Percentiles rank a stretch among this genome's conserved stretches.
These are phyloP conservation scores for Zosterops pallidus DNA, from an alignment of 2,113 vertebrate species.

Conservation along the genomic window DNA sequence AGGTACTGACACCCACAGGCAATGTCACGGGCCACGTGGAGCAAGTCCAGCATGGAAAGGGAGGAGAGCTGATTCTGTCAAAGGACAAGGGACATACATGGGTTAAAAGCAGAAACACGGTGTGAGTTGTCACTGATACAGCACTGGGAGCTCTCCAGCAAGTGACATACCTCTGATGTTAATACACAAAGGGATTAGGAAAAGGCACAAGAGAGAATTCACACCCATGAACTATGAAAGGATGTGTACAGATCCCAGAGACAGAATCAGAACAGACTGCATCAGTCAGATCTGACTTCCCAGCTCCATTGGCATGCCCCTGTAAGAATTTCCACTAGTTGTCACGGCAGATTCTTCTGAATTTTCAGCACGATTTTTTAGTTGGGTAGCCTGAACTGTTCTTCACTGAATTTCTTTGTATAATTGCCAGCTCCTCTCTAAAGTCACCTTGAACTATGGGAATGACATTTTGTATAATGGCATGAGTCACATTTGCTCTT, in stretches of 20 bases:
- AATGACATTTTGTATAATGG: constrained; percentile 37
- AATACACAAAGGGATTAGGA: not conserved
- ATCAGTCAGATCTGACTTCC: not conserved
- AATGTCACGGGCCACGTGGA: constrained; percentile 93
- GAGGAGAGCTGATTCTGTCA: constrained; percentile 90
- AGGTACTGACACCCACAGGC: constrained; percentile 96
- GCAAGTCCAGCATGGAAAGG: constrained; percentile 93
- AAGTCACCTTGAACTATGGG: constrained; percentile 20
- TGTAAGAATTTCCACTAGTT: not conserved
- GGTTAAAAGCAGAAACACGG: not conserved
- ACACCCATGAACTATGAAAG: not conserved
- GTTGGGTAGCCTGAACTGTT: not conserved
- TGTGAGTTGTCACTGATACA: rapidly evolving
- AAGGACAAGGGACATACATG: not conserved
- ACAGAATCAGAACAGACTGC: not conserved
- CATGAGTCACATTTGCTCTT: constrained; percentile 43
- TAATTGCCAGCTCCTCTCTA: not conserved
- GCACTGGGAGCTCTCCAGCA: not conserved
- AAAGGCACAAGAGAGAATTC: not conserved
- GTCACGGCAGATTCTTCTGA: not conserved
- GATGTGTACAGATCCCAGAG: not conserved
- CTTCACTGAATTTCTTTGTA: not conserved
- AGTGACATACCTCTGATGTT: not conserved
- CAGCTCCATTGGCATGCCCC: not conserved
- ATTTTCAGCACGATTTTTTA: not conserved